Evolutionary conservation across 2,888 invertebrate genomes (phyloP).

Genomic region (Drosophila robusta): DNA sequence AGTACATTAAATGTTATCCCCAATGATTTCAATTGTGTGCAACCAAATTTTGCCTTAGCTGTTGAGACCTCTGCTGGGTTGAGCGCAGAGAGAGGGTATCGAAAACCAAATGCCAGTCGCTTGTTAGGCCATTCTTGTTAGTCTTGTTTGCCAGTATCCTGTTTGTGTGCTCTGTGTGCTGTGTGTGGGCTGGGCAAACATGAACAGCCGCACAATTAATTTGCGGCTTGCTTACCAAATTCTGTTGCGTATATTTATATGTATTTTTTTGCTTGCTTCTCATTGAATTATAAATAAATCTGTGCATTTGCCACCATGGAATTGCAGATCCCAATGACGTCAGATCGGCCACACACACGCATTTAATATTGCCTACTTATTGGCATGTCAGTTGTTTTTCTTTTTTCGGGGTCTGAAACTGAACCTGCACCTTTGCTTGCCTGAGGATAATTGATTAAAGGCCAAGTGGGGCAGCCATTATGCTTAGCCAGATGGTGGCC

Average conservation of each 20-base stretch:
- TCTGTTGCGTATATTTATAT: constrained; percentile 21
- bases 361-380: constrained; percentile 43
- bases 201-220: constrained; percentile 68
- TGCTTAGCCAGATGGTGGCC: constrained; percentile 29
- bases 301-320: constrained; percentile 58
- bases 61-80: background rate
- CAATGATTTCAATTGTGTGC: constrained; percentile 11
- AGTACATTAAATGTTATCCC: constrained; percentile 5
- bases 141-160: constrained; percentile 19
- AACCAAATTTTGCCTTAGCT: background rate
- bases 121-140: constrained; percentile 25
- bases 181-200: constrained; percentile 35
- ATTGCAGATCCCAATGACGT: constrained; percentile 62
- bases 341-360: constrained; percentile 32
- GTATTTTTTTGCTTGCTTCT: constrained; percentile 12
- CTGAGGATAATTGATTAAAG: constrained; percentile 49
- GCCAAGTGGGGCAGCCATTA: constrained; percentile 19
- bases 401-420: background rate
- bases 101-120: constrained; percentile 25
- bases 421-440: constrained; percentile 4
- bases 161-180: constrained; percentile 1
- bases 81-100: background rate
- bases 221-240: constrained; percentile 52
- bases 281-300: constrained; percentile 72
- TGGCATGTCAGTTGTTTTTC: constrained; percentile 20